Conservation (phyloP, 2,888 invertebrate species). For the Anticlea derivata region DNA sequence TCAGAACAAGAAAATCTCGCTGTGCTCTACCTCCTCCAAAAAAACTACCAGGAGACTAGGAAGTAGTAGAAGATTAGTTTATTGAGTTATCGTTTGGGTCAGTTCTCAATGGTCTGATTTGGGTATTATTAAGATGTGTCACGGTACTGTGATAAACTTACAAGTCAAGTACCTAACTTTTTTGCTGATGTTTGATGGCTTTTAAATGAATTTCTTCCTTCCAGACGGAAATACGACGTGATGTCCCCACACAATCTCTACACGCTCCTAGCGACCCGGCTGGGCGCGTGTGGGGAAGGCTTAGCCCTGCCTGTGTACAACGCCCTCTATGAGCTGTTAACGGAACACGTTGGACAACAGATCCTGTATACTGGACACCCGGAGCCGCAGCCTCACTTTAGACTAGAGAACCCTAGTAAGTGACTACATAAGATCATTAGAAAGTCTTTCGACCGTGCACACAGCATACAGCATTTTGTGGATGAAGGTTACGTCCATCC, state of each 20-base stretch:
- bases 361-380: slow-evolving; percentile 96
- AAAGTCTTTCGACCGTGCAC: too few relatives aligned
- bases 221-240: slow-evolving; percentile 98
- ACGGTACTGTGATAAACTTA: background rate
- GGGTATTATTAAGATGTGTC: too few relatives aligned
- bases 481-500: too few relatives aligned
- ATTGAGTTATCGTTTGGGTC: too few relatives aligned
- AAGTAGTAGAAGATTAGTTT: background rate
- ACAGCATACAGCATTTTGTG: too few relatives aligned
- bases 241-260: slow-evolving; percentile 99
- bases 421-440: too few relatives aligned
- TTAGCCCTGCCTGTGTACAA: slow-evolving; percentile 98
- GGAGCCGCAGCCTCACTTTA: slow-evolving; percentile 97
- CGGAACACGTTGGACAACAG: slow-evolving; percentile 98
- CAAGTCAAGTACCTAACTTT: background rate
- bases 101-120: too few relatives aligned
- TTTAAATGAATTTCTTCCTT: background rate
- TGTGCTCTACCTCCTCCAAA: too few relatives aligned
- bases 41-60: slow-evolving; percentile 3
- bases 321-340: slow-evolving; percentile 98
- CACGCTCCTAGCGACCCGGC: slow-evolving; percentile 96
- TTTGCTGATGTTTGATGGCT: background rate
- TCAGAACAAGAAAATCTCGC: too few relatives aligned
- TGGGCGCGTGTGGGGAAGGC: slow-evolving; percentile 89
- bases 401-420: slow-evolving; percentile 98